Evolutionary conservation across 2,888 invertebrate genomes (phyloP).

Genomic region (Apomyelois bistriatella): DNA sequence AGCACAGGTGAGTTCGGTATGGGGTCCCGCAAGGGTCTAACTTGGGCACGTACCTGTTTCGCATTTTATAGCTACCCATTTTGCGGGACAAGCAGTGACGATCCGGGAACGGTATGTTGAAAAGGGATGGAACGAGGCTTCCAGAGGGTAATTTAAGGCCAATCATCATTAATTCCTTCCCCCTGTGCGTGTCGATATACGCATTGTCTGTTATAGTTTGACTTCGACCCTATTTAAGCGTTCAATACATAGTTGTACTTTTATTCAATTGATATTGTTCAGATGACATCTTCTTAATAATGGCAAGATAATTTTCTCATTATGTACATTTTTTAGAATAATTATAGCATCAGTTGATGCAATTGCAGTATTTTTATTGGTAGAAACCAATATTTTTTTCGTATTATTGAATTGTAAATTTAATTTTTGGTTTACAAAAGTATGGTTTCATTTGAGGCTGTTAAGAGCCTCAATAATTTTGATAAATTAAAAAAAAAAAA

Average conservation of each 20-base stretch:
- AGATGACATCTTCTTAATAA: neutral
- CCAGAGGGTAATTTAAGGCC: conserved; percentile 76
- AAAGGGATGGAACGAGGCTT: conserved; percentile 46
- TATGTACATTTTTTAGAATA: neutral
- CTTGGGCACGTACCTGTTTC: conserved; percentile 59
- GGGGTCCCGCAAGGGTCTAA: conserved; percentile 66
- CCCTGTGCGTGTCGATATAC: conserved; percentile 58
- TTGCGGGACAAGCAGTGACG: conserved; percentile 49
- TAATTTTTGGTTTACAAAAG: no score
- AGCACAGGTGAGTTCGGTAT: conserved; percentile 50
- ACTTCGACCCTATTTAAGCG: conserved; percentile 38
- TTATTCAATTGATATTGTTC: conserved; percentile 28
- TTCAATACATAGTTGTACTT: conserved; percentile 30
- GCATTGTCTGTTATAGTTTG: conserved; percentile 49
- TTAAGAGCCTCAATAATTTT: no score
- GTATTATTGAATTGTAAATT: no score
- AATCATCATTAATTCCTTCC: conserved; percentile 79
- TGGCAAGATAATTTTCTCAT: neutral
- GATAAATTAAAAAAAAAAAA: no score
- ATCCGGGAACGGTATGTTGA: conserved; percentile 32
- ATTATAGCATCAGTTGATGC: neutral
- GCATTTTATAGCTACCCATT: conserved; percentile 68
- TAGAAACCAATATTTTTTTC: no score
- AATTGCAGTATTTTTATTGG: no score
- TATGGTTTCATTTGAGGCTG: no score